A percentile compares a stretch with the other conserved stretches of the same genome.
Conservation (phyloP, 2,113 vertebrate genomes). For the Rousettus leschenaultii region DNA sequence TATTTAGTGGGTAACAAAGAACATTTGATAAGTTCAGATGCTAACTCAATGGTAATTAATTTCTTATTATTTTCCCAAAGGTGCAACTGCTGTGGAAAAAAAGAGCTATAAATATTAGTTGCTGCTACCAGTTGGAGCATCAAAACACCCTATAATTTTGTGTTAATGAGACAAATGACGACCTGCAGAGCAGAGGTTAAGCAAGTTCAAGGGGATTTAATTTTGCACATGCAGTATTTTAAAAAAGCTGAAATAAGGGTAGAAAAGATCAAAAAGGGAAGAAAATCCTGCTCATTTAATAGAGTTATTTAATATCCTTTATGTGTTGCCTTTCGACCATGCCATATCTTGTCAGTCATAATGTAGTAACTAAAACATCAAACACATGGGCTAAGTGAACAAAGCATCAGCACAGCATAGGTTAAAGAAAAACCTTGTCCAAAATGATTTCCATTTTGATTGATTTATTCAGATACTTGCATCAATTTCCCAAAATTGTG, state of each 20-base stretch:
- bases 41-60: conserved; percentile 37
- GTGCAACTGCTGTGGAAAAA: neutral
- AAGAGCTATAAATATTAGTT: conserved; percentile 41
- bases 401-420: neutral
- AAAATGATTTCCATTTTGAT: conserved; percentile 3
- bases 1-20: neutral
- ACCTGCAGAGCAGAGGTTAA: conserved; percentile 37
- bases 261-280: neutral
- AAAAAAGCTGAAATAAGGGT: neutral
- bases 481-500: neutral
- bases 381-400: neutral
- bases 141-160: conserved; percentile 48
- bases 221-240: neutral
- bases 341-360: neutral
- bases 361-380: neutral
- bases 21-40: neutral
- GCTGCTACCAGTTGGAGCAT: conserved; percentile 1
- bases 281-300: neutral
- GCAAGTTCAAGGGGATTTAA: neutral
- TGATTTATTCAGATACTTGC: neutral
- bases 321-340: neutral
- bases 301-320: neutral
- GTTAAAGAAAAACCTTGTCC: neutral
- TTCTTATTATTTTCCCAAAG: conserved; percentile 49
- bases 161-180: conserved; percentile 55